Percentiles rank a stretch among this genome's conserved stretches.
Evolutionary conservation across 92 coral and sea anemone species (phyloP).

Genomic region (Siderastrea radians): DNA sequence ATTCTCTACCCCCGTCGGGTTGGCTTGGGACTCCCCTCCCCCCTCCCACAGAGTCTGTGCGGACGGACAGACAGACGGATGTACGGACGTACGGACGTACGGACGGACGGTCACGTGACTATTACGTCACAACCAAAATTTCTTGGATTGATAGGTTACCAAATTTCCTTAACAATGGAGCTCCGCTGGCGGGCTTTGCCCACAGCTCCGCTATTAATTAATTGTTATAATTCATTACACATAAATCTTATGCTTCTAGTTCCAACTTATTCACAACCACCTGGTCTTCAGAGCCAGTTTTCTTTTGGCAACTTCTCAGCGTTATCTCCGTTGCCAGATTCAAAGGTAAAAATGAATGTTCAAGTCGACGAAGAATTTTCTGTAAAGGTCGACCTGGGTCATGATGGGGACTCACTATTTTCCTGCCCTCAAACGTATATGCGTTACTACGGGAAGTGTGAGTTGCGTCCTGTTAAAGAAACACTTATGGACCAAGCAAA

Average conservation of each 20-base stretch:
- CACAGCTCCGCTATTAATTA: too few species aligned
- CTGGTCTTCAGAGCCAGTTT: constrained; percentile 11
- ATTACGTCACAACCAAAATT: too few species aligned
- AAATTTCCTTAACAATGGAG: too few species aligned
- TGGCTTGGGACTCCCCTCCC: too few species aligned
- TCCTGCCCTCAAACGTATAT: constrained; percentile 62
- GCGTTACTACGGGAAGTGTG: constrained; percentile 62
- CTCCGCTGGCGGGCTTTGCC: too few species aligned
- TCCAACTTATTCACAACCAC: constrained; percentile 17
- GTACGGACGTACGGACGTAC: too few species aligned
- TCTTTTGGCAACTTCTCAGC: constrained; percentile 15
- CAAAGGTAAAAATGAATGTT: background rate
- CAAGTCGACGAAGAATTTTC: background rate
- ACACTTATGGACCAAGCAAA: constrained; percentile 67
- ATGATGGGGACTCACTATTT: constrained; percentile 29
- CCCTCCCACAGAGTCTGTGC: too few species aligned
- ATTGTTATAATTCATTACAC: too few species aligned
- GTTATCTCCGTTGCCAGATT: background rate
- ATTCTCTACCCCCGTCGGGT: too few species aligned
- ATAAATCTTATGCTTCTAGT: background rate
- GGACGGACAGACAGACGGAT: too few species aligned
- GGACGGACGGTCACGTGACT: too few species aligned
- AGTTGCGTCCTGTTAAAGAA: constrained; percentile 44
- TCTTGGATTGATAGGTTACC: too few species aligned
- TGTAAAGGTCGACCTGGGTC: background rate